Conservation (phyloP, 2,888 invertebrate genomes). For the Drosophila falleni region DNA sequence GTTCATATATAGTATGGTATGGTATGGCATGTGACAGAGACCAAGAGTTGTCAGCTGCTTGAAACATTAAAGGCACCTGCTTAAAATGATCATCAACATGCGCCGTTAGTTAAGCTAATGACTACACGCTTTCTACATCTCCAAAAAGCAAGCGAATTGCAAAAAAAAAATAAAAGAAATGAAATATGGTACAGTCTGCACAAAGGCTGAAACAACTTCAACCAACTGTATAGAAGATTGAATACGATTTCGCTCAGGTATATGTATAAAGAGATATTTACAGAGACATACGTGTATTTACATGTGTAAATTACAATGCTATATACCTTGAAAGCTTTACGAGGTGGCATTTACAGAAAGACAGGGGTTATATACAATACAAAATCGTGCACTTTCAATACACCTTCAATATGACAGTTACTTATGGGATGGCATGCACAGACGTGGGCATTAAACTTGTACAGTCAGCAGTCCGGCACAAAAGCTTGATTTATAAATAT, state of each 20-base stretch:
- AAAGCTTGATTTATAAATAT: slow-evolving; percentile 38
- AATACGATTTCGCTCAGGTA: slow-evolving; percentile 7
- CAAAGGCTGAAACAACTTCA: slow-evolving; percentile 21
- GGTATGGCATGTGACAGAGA: slow-evolving; percentile 64
- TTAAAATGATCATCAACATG: slow-evolving; percentile 53
- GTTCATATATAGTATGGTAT: slow-evolving; percentile 11
- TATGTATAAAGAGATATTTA: slow-evolving; percentile 1
- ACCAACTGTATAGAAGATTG: slow-evolving; percentile 6
- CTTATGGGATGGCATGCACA: slow-evolving; percentile 24
- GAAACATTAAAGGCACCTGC: slow-evolving; percentile 36
- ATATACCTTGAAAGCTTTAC: slow-evolving; percentile 17
- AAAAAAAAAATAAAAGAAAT: background rate
- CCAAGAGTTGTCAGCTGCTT: slow-evolving; percentile 55
- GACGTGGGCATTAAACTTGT: slow-evolving; percentile 32
- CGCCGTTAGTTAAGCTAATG: slow-evolving; percentile 65
- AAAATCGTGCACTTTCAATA: slow-evolving; percentile 32
- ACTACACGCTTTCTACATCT: slow-evolving; percentile 71
- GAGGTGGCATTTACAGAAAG: slow-evolving; percentile 9
- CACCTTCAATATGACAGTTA: slow-evolving; percentile 23
- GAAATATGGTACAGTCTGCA: slow-evolving; percentile 54
- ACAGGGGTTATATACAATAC: background rate
- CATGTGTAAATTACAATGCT: slow-evolving; percentile 25
- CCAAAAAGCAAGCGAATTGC: slow-evolving; percentile 2
- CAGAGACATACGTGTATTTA: background rate
- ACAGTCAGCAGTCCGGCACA: slow-evolving; percentile 39